Evolutionary conservation across 2,888 invertebrate species (phyloP), one percentile per base, ranked within the genome.

Genomic region (Ophion slaviceki): DNA sequence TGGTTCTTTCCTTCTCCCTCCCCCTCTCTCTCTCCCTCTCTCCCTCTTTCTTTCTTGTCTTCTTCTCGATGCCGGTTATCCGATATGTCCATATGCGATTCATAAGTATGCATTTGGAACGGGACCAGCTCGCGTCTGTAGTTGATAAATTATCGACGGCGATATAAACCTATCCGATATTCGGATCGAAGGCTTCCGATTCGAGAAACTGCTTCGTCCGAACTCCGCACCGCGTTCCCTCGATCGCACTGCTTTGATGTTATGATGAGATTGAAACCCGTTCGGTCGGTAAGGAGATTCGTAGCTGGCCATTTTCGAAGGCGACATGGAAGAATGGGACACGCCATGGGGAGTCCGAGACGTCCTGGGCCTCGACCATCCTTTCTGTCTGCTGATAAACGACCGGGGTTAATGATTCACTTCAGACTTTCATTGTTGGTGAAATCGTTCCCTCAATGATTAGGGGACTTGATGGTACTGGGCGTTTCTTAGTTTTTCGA

Each of bases 71-170:
- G 40, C 53, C 14, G 53, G 14, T 53, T 71, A 82, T 79, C 67
- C 75, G 61, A 82, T 80, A 76, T 72, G 61, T 24, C 68, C 70
- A 57, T 67, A 74, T 74, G 47, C 36, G 45, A 62, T 24, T 71
- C 32, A 8, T 28, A 61, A 79, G 20, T 70, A 45, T 61, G 45
- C 45, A 68, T 68, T 20, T 32, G 24, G 57, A 77, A 74, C 70
- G 70, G 75, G 78, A 75, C 70, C 66, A 28, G 10, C 53, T 59
- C 36, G 71, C 76, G 71, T 82, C 71, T 76, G 66, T 24, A 17
- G 70, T 75, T 79, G 79, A 85, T 79, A 82, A 85, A 85, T 85
- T 61, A 80, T 80, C 74, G 57, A 47, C 81, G 7, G 57, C 28
- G 45, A 57, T 70, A 76, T 75, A 53, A 59, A 45, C 24, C 14